Evolutionary conservation across 2,113 vertebrate species (phyloP), one percentile per base, ranked within the genome.

Genomic region (Rhinogobius similis): DNA sequence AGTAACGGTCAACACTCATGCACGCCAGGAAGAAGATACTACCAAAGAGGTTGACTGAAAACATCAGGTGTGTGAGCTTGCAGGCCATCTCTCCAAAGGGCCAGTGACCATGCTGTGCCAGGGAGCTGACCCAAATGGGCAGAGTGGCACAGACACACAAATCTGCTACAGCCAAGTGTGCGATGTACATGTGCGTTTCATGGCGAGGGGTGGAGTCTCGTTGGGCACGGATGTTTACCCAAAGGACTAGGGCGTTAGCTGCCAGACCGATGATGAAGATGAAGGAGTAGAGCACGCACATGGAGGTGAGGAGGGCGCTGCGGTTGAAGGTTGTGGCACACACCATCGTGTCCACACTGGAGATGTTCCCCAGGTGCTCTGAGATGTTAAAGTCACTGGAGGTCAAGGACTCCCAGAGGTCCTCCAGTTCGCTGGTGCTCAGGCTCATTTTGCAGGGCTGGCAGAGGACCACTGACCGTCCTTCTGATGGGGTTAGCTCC

Each of bases 1-100:
- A 89, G 84, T 98, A 99, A 62, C 96, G 95, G 87, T 99, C 97
- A 75, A 97, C 92, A 0, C 97, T 98, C 96, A 99, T 98, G 89
- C 96, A 97, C 0, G 94, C 92, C 75, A 99, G 85, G 90, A 99
- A 97, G 90, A 98, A 97, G 91, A 99, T 99, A 89, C 97, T 98
- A 69, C 96, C 70, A 0, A 96, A 98, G 61, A 98, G 92, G 91
- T 98, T 99, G 92, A 98, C 94, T 59, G 93, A 95, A 87, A 97
- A 98, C 50, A 97, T 86, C 68, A 97, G 92, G 83, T 98, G 95
- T 0, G 95, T 96, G 78, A 96, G 78, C 85, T 98, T 98, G 82
- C 97, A 99, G 0, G 94, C 95, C 81, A 92, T 91, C 79, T 96
- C 94, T 0, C 97, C 96, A 75, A 99, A 95, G 36, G 95, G 90